Evolutionary conservation across 2,888 invertebrate genomes (phyloP), one percentile per base, ranked within the genome.

Genomic region (Cephus pygmeus): DNA sequence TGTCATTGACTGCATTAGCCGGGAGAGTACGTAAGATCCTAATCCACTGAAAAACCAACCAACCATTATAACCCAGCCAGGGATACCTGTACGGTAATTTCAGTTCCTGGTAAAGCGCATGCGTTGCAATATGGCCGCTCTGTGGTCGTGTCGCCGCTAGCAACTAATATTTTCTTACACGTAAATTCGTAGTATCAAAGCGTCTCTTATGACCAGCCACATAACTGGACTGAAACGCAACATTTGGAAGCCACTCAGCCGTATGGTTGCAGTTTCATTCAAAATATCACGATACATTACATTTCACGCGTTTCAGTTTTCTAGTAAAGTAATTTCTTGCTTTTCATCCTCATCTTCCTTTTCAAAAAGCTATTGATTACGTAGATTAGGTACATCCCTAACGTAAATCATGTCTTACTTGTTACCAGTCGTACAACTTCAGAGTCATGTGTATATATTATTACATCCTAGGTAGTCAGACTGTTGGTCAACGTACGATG

Each of bases 151-250:
- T 23, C 56, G 56, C 84, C 83, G 84, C 85, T 84, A 83, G 85
- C 85, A 84, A 83, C 84, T 81, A 85, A 85, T 84, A 84, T 85
- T 85, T 84, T 85, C 83, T 84, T 80, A 82, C 85, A 84, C 85
- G 85, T 84, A 84, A 84, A 84, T 81, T 83, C 79, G 77, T 84
- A 78, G 84, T 82, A 85, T 85, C 82, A 81, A 82, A 56, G 15
- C 56, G 56, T 56, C 56, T 56, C 9, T 56, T 23, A 23, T 9
- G 40, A 23, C 9, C 56, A 56, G 56, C 23, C 56, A 23, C 9
- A 23, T 56, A 23, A 56, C 23, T 56, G 56, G 23, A 6, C 23
- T 56, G 2, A 56, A 56, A 6, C 56, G 23, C 9, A 23, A 56
- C 23, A 56, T 56, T 23, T 15, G 15, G 9, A 56, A 56, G 23